Percentiles rank a stretch among this genome's conserved stretches.
Conservation (phyloP, 1,140 invertebrate species). For the Ptiloglossa arizonensis region DNA sequence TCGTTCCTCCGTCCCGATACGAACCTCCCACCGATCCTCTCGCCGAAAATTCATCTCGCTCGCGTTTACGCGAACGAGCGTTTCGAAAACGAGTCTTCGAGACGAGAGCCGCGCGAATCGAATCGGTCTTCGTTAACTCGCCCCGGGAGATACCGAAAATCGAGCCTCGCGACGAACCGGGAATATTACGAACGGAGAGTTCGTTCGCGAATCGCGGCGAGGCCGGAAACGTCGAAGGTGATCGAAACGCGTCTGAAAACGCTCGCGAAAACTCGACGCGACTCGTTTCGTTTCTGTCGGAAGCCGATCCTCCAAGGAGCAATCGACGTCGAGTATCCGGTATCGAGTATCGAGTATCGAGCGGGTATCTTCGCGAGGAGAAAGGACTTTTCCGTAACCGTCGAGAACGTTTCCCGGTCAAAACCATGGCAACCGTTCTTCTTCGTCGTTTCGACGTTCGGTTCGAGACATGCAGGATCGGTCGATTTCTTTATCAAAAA, state of each 20-base stretch:
- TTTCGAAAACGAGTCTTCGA: too few species aligned
- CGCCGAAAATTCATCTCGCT: neutral
- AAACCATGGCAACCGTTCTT: neutral
- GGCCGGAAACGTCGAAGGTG: neutral
- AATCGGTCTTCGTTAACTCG: too few species aligned
- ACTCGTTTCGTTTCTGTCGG: constrained; percentile 5
- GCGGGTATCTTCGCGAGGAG: neutral
- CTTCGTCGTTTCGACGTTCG: neutral
- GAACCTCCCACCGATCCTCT: neutral
- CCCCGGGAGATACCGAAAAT: too few species aligned
- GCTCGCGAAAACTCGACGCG: neutral
- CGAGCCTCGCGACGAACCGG: too few species aligned
- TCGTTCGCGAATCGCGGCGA: neutral
- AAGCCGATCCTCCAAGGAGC: constrained; percentile 34
- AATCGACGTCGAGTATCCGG: neutral
- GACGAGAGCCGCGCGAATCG: too few species aligned
- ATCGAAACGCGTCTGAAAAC: neutral
- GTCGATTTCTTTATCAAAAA: too few species aligned
- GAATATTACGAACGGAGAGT: too few species aligned
- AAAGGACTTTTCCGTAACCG: neutral
- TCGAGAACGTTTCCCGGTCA: neutral
- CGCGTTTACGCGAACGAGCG: neutral
- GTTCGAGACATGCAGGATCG: too few species aligned
- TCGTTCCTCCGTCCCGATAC: neutral
- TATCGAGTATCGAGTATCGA: neutral